phyloP scores from a whole-genome alignment of 2,113 vertebrate species.

The Poecile atricapillus region DNA sequence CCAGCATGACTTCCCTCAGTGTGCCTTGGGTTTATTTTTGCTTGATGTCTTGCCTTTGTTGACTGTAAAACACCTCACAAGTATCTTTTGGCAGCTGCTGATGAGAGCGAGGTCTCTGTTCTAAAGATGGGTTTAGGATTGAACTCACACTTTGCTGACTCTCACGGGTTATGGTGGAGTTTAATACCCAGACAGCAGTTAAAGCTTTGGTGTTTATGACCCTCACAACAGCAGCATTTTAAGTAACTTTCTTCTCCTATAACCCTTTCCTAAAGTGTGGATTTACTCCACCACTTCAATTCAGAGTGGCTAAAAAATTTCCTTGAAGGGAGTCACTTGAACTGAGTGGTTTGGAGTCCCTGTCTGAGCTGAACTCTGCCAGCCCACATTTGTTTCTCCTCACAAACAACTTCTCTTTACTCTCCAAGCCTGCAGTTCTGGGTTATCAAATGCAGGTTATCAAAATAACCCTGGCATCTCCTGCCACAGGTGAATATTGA shows the following conservation, averaged over 20 bases:
- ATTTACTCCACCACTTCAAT: neutral
- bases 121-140: neutral
- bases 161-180: neutral
- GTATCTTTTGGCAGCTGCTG: neutral
- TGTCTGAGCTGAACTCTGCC: neutral
- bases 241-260: neutral
- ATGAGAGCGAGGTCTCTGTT: neutral
- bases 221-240: neutral
- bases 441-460: neutral
- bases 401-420: neutral
- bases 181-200: neutral
- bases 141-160: neutral
- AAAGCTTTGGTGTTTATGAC: neutral
- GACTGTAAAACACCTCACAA: neutral
- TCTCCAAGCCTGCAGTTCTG: neutral
- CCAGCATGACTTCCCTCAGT: neutral
- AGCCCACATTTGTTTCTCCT: neutral
- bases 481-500: neutral
- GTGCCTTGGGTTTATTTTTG: neutral
- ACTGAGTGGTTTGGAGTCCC: neutral
- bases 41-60: neutral
- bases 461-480: constrained; percentile 22
- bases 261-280: neutral
- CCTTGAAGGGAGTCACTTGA: neutral
- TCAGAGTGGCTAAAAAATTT: neutral